Evolutionary conservation across 1,140 invertebrate genomes (phyloP), one percentile per base, ranked within the genome.

Genomic region (Euborellia annulipes): DNA sequence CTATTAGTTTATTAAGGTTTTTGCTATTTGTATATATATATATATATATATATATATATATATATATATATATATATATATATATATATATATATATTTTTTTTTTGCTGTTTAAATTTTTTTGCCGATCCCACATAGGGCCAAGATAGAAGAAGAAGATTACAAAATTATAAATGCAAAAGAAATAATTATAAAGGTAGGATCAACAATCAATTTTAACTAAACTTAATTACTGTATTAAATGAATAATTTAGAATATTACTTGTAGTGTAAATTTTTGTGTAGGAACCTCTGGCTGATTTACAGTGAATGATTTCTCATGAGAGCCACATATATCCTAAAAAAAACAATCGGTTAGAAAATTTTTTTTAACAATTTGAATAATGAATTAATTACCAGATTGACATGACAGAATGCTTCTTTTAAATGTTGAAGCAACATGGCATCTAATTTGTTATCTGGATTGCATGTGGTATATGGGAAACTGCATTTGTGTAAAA

Each of bases 401-500:
- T 93, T 86, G 3, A 94, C 73, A 62, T 95, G 90, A 55, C 90
- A 95, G 56, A 85, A 84, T 16, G 82, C 79, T 64, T 90, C 82
- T 64, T 94, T 95, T 1, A 95, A 60, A 55, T 85, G 79, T 48
- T 82, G 76, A 50, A 95, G 65, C 4, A 94, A 63, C 43, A 77
- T 67, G 0, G 79, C 76, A 63, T 86, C 82, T 49, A 77, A 63
- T 48, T 75, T 75, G 54, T 78, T 76, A 32, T 66, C 66, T 47
- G 79, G 73, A 54, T 77, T 75, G 58, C 85, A 85, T 40, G 74
- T 71, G 57, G 81, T 82, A 51, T 90, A 89, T 0, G 89, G 89
- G 60, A 95, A 92, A 1, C 82, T 82, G 57, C 82, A 84, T 57
- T 89, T 88, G 52, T 83, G 78, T 18, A 94, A 65, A 40, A 95